Evolutionary conservation across 2,888 invertebrate genomes (phyloP).

Genomic region (Camptogramma bilineatum): DNA sequence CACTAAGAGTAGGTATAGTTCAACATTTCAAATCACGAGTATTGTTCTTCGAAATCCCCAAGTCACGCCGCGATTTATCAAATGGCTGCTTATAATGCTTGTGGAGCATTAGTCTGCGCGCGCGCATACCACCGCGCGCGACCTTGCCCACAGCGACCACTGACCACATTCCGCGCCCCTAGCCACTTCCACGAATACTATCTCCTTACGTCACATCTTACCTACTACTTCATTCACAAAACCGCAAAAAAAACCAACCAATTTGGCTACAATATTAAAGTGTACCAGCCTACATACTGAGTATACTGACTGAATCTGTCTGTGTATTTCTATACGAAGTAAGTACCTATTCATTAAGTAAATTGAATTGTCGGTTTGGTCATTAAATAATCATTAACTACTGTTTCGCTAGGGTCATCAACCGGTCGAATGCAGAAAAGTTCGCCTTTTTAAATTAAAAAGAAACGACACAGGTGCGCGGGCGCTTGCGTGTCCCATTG

Average conservation of each 20-base stretch:
- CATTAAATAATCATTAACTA: constrained; percentile 37
- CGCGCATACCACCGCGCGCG: constrained; percentile 57
- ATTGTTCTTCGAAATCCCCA: constrained; percentile 2
- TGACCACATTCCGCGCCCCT: constrained; percentile 55
- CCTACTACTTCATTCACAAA: constrained; percentile 58
- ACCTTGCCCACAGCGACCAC: constrained; percentile 56
- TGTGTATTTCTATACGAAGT: not conserved
- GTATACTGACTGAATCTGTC: no score
- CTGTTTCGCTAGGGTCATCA: constrained; percentile 64
- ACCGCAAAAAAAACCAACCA: constrained; percentile 45
- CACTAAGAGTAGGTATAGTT: not conserved
- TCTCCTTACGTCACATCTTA: constrained; percentile 47
- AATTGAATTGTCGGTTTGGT: constrained; percentile 47
- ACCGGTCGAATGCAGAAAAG: constrained; percentile 72
- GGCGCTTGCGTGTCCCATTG: constrained; percentile 75
- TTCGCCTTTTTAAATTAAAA: constrained; percentile 68
- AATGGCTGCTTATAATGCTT: not conserved
- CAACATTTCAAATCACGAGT: not conserved
- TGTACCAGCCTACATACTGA: no score
- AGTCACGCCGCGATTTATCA: constrained; percentile 21
- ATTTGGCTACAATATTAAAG: not conserved
- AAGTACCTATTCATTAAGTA: constrained; percentile 2
- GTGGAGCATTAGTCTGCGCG: constrained; percentile 39
- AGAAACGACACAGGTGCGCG: constrained; percentile 76
- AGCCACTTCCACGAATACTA: constrained; percentile 49